phyloP scores from a whole-genome alignment of 2,113 vertebrate species.

The Glaucomys volans region DNA sequence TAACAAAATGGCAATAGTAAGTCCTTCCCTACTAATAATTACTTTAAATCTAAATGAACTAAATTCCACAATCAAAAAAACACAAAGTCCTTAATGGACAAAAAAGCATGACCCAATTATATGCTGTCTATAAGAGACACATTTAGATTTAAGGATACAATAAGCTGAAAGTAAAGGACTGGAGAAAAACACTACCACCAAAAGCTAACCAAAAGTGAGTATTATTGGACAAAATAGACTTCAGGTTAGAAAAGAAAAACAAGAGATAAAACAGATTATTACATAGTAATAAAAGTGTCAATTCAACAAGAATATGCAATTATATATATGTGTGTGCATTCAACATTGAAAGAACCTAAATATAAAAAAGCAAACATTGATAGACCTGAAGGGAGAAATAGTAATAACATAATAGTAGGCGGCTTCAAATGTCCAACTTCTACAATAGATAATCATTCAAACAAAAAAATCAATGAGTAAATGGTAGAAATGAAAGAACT shows the following conservation, averaged over 20 bases:
- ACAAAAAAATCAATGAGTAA: background rate
- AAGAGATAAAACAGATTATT: background rate
- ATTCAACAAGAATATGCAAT: background rate
- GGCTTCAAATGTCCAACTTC: background rate
- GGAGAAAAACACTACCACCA: background rate
- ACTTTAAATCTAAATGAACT: background rate
- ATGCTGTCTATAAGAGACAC: background rate
- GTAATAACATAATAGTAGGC: background rate
- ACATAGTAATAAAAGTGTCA: background rate
- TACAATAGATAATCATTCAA: background rate
- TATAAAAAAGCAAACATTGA: background rate
- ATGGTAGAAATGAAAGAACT: background rate
- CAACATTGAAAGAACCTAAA: background rate
- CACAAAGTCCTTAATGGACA: background rate
- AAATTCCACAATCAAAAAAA: background rate
- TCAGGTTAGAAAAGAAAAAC: background rate
- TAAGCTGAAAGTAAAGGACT: background rate
- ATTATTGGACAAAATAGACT: background rate
- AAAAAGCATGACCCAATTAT: background rate
- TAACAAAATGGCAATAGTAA: background rate
- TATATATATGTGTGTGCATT: background rate
- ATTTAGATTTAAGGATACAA: background rate
- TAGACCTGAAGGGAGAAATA: background rate
- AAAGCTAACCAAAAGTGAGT: background rate
- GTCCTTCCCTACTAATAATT: background rate